phyloP scores from a whole-genome alignment of 2,797 vertebrate genomes.

The Geotria australis region DNA sequence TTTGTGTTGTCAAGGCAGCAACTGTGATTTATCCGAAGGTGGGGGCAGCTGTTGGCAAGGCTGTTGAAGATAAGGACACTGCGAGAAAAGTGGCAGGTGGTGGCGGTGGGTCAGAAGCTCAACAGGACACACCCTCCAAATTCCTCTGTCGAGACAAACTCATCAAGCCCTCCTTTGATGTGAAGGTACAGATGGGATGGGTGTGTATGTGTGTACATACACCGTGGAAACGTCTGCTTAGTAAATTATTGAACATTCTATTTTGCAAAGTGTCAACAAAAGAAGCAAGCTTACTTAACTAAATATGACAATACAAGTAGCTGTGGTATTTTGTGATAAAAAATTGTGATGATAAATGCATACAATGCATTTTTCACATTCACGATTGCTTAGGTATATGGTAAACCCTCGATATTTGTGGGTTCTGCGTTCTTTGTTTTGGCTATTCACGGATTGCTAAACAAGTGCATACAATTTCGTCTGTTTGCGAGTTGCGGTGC shows the following conservation, averaged over 20 bases:
- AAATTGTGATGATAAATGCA: background rate
- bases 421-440: background rate
- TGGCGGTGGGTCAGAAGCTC: slow-evolving; percentile 7
- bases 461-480: no score
- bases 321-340: background rate
- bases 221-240: no score
- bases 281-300: background rate
- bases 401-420: background rate
- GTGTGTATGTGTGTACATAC: no score
- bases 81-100: background rate
- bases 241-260: background rate
- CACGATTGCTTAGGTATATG: background rate
- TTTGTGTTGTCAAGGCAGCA: no score
- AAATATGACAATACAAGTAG: background rate
- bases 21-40: no score
- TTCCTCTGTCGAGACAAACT: slow-evolving; percentile 67
- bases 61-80: background rate
- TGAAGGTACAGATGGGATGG: slow-evolving; percentile 19
- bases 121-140: slow-evolving; percentile 69
- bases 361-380: no score
- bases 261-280: background rate
- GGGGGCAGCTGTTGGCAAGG: background rate
- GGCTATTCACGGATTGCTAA: no score
- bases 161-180: slow-evolving; percentile 62
- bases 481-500: no score